phyloP scores from a whole-genome alignment of 2,113 vertebrate genomes.

The Litocranius walleri region DNA sequence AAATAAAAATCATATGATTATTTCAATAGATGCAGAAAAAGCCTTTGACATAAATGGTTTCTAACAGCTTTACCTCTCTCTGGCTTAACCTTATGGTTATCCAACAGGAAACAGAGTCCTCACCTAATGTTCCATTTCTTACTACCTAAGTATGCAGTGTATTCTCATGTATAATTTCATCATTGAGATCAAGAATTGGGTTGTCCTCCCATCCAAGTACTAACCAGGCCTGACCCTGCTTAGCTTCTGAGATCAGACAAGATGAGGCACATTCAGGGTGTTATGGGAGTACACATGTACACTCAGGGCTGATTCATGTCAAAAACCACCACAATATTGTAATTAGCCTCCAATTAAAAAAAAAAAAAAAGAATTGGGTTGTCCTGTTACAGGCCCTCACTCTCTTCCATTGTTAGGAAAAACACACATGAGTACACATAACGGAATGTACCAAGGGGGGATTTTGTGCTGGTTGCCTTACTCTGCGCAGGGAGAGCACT shows the following conservation, averaged over 20 bases:
- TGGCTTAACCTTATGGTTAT: neutral
- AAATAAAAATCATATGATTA: too few species aligned
- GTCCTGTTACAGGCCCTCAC: neutral
- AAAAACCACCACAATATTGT: neutral
- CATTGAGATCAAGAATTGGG: neutral
- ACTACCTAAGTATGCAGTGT: neutral
- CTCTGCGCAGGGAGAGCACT: neutral
- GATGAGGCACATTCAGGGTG: neutral
- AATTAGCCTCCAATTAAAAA: neutral
- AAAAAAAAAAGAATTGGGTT: neutral
- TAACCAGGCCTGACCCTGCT: neutral
- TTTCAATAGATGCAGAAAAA: too few species aligned
- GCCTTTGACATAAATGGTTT: neutral
- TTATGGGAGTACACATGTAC: neutral
- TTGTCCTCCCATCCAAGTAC: neutral
- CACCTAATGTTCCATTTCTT: neutral
- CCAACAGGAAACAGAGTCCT: neutral
- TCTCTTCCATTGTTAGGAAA: neutral
- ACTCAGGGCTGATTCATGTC: neutral
- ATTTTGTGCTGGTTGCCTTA: neutral
- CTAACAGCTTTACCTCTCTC: neutral
- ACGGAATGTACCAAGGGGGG: neutral
- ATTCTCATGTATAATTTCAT: neutral
- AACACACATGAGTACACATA: neutral
- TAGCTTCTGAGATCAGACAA: neutral